Base-by-base conservation (phyloP, 2,888 invertebrate genomes). In the Drosophila subquinaria region DNA sequence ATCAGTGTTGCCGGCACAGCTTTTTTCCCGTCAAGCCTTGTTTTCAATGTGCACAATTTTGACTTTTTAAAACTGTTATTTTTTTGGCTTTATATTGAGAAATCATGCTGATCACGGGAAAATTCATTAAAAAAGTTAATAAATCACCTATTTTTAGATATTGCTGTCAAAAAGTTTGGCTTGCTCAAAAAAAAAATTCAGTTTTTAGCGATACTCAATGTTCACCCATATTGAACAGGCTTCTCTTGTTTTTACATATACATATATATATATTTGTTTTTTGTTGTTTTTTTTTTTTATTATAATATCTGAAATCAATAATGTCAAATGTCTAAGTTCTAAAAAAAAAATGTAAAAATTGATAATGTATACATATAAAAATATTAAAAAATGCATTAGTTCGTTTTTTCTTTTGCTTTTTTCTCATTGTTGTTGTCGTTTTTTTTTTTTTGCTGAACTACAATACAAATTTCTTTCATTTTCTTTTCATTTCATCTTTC, bases 341-440 rank as follows among this genome's bases (percentile, higher is more conserved):
- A 91, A 89, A 90, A 89, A 85, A 85, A 85, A 86, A 85, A 81
- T 90, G 90, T 91, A 91, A 91, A 91, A 91, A 90, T 91, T 91
- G 91, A 91, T 91, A 91, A 91, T 91, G 89, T 91, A 90, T 91
- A 89, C 82, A 91, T 91, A 91, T 91, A 91, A 91, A 91, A 90
- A 91, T 91, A 91, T 90, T 88, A 89, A 90, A 91, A 91, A 91
- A 91, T 91, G 91, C 90, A 90, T 90, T 91, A 91, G 90, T 91
- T 89, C 89, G 73, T 76, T 77, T 77, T 72, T 57, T n/a, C n/a
- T 67, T 73, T 52, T 59, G 61, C 50, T 27, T 78, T 65, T 61
- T 71, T 69, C 13, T 63, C 63, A 47, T 66, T 42, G 38, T 68
- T 50, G 50, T 62, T 69, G 55, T 66, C 69, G 51, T 62, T 73